Base-by-base conservation (phyloP, 1,140 invertebrate genomes). In the Euura saliciscinereae region DNA sequence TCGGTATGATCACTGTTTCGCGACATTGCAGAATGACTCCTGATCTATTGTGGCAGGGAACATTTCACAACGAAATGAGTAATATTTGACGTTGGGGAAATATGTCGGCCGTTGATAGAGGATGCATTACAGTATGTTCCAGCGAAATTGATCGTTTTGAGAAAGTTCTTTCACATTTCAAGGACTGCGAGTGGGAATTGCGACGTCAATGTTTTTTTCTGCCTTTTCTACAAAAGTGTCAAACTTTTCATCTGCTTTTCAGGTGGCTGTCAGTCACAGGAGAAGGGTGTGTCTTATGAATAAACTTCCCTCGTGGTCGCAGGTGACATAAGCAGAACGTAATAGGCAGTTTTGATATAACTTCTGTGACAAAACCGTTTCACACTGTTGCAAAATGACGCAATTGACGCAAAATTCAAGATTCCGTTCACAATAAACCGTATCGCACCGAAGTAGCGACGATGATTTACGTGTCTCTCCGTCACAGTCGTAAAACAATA, bases 251-350 rank as follows among this genome's bases (percentile, higher is more conserved):
- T 59, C 13, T 2, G 51, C 6, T 59, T n/a, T 59, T 59, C 3
- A 3, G 51, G 51, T n/a, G 10, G 51, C 51, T 59, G 51, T 59
- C 51, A 59, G 51, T 59, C 51, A n/a, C 10, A 59, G 51, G 8
- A 4, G 13, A 59, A 59, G 51, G 51, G 51, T n/a, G 51, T 59
- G 8, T 59, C 51, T 59, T 59, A 59, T 59, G 51, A 59, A 59
- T 59, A 59, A 59, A 59, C 51, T 59, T 59, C 51, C 51, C 8
- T 8, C 51, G 51, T 59, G 66, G 66, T 67, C 66, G 66, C 66
- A 67, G 66, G 66, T 67, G 66, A 67, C 66, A 67, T 42, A 42
- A 5, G 43, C 13, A 44, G 10, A 67, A 67, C 43, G 28, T 67
- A 67, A 67, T 67, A 67, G 11, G 6, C 66, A 67, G 66, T 67